Conservation (phyloP, 1,140 invertebrate genomes). For the Brachionus calyciflorus region DNA sequence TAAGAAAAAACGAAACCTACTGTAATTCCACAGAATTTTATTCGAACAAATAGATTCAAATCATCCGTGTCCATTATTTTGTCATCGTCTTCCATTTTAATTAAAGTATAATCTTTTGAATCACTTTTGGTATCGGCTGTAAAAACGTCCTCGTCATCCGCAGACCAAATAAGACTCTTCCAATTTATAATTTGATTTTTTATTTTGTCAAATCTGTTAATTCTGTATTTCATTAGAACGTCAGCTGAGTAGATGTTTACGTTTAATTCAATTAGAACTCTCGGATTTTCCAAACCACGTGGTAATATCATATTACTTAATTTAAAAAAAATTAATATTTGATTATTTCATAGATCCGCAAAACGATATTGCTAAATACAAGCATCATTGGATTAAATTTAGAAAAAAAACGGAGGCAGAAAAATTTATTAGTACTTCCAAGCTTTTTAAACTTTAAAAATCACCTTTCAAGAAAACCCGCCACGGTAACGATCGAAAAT, state of each 20-base stretch:
- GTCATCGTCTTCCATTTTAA: conserved; percentile 28
- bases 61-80: neutral
- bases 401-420: no score
- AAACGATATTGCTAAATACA: no score
- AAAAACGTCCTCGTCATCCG: conserved; percentile 6
- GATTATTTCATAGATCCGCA: no score
- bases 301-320: conserved; percentile 33
- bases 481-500: no score
- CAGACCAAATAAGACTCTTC: conserved; percentile 1
- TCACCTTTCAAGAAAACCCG: no score
- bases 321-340: no score
- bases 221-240: conserved; percentile 10
- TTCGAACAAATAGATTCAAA: conserved; percentile 31
- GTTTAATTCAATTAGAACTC: conserved; percentile 8
- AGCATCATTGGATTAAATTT: no score
- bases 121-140: neutral
- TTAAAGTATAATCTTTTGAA: neutral
- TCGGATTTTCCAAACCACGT: neutral
- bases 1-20: neutral
- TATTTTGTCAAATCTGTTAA: neutral
- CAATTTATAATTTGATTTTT: conserved; percentile 17
- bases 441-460: no score
- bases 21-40: conserved; percentile 17
- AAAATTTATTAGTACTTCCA: no score
- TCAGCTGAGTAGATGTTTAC: neutral